phyloP scores from a whole-genome alignment of 2,113 vertebrate species.

The Felis catus region DNA sequence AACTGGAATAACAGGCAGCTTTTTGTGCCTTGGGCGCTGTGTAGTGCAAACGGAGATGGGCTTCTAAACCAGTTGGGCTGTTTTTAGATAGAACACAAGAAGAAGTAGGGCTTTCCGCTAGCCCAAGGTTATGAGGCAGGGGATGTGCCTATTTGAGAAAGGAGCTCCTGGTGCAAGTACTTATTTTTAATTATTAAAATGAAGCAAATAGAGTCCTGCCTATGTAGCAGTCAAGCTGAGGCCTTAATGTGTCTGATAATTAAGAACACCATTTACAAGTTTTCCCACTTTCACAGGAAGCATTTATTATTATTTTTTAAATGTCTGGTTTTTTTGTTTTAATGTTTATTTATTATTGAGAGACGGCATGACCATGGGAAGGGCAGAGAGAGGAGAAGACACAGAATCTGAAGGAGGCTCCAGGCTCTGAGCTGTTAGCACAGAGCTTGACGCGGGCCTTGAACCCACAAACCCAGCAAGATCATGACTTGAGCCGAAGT shows the following conservation, averaged over 20 bases:
- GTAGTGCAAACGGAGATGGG: neutral
- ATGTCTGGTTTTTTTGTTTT: too few species aligned
- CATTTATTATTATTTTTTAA: neutral
- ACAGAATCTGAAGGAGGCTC: too few species aligned
- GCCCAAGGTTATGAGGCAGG: too few species aligned
- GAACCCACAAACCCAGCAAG: too few species aligned
- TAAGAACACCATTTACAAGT: neutral
- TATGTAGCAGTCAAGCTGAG: neutral
- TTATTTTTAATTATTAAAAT: neutral
- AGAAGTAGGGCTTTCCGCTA: neutral
- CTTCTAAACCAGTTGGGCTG: neutral
- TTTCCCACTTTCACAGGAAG: neutral
- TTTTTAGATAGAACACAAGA: neutral
- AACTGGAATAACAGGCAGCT: neutral
- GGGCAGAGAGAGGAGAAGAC: too few species aligned
- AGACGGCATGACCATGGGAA: too few species aligned
- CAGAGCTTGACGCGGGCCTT: too few species aligned
- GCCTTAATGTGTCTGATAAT: neutral
- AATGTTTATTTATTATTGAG: too few species aligned
- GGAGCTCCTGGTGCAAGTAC: neutral
- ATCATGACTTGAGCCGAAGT: too few species aligned
- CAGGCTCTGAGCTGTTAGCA: too few species aligned
- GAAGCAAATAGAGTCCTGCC: neutral
- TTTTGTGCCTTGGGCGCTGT: neutral
- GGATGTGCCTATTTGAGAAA: neutral